Evolutionary conservation across 2,113 vertebrate genomes (phyloP).

Genomic region (Eidolon helvum): DNA sequence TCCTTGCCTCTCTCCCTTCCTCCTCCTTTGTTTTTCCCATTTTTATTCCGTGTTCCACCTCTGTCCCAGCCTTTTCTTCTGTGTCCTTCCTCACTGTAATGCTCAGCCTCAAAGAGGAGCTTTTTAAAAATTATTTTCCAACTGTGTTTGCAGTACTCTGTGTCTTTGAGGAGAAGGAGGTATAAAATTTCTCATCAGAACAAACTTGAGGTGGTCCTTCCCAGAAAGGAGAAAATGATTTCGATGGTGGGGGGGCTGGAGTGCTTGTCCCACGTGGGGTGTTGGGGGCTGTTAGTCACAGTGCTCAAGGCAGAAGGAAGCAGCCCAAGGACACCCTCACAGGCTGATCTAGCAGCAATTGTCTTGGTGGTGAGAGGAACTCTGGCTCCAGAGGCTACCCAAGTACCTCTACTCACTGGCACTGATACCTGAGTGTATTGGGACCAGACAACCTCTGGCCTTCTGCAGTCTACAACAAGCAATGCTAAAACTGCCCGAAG

Average conservation of each 20-base stretch:
- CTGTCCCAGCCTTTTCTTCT: neutral
- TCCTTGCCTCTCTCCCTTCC: neutral
- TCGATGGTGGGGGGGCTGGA: neutral
- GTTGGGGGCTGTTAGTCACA: neutral
- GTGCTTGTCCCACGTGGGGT: accelerated
- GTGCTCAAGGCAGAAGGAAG: neutral
- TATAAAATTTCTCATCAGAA: neutral
- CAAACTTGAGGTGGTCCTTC: neutral
- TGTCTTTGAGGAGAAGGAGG: neutral
- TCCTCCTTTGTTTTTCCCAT: neutral
- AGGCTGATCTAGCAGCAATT: accelerated
- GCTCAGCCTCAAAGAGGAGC: neutral
- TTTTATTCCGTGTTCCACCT: neutral
- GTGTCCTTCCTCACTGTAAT: neutral
- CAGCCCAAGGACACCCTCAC: accelerated
- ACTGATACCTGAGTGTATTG: neutral
- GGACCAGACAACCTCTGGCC: no score
- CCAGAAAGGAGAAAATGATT: neutral
- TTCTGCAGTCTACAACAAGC: neutral
- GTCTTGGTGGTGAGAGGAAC: neutral
- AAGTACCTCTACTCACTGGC: neutral
- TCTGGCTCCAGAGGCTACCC: neutral
- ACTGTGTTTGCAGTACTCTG: neutral
- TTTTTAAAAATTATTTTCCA: neutral
- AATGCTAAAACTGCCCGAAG: neutral